Conservation (phyloP, 1,140 invertebrate genomes). For the Bombus turneri region DNA sequence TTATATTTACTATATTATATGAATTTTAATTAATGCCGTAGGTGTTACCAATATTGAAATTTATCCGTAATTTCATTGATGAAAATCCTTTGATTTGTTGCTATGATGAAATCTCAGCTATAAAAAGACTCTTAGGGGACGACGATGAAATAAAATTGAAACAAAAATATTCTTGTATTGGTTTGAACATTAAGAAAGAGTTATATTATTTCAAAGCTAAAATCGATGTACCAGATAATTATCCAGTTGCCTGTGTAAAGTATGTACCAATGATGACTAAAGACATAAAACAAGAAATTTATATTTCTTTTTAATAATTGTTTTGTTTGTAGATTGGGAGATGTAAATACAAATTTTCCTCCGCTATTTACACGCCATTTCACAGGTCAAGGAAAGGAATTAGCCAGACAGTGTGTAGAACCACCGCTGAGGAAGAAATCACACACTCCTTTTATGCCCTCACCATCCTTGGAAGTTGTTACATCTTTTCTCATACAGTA, state of each 20-base stretch:
- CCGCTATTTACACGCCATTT: conserved; percentile 85
- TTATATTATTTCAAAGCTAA: conserved; percentile 85
- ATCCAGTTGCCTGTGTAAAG: conserved; percentile 84
- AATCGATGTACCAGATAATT: conserved; percentile 86
- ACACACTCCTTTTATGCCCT: conserved; percentile 84
- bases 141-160: conserved; percentile 86
- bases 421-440: conserved; percentile 84
- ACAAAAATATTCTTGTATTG: conserved; percentile 86
- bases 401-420: conserved; percentile 88
- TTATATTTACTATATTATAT: no score
- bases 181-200: conserved; percentile 84
- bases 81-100: conserved; percentile 89
- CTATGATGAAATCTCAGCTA: conserved; percentile 87
- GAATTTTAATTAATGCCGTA: conserved; percentile 61
- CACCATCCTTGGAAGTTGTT: conserved; percentile 85
- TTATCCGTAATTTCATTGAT: conserved; percentile 87
- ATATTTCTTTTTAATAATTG: not conserved
- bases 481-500: conserved; percentile 85
- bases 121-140: conserved; percentile 83
- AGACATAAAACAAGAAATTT: not conserved
- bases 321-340: conserved; percentile 81
- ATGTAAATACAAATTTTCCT: conserved; percentile 87
- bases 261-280: conserved; percentile 70
- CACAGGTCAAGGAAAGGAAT: conserved; percentile 86
- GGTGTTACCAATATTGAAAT: conserved; percentile 84